Base-by-base conservation (phyloP, 1,140 invertebrate genomes). In the Zaprionus tsacasi region DNA sequence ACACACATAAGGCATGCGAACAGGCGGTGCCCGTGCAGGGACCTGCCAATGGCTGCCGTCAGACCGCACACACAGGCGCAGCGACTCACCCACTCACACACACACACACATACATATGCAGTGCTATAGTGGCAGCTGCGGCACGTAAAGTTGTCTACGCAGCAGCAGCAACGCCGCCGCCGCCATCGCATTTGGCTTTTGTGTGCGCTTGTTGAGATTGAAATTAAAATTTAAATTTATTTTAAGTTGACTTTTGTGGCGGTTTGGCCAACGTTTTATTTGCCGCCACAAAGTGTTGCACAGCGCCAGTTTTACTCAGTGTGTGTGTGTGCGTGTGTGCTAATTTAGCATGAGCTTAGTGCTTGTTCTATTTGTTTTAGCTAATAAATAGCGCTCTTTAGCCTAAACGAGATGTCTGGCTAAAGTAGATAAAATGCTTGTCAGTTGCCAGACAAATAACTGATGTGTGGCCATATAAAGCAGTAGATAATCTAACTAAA, bases 151-250 rank as follows among this genome's bases (percentile, higher is more conserved):
- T 78, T 87, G 82, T 75, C 82, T 82, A 82, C 83, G 83, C 81
- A 87, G 83, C 83, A 79, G 67, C 52, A 57, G 54, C 60, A 40
- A 36, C 59, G 35, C 45, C 50, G 43, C 21, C 70, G 35, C 61
- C 50, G 64, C 60, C 21, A 21, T 25, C 71, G 56, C 70, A 73
- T 71, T 74, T 74, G 68, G 76, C 82, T 70, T 83, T 86, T 82
- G 79, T 83, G 65, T 63, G 36, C 58, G 50, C 38, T 75, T 79
- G 65, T 74, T 72, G 68, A 81, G 83, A 89, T 88, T 88, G 70
- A 89, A 88, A 88, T 89, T 81, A 88, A 89, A 88, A 80, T 83
- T 83, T 70, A 73, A 88, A 89, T 88, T 81, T 88, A 89, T 88
- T 89, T 88, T 67, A 74, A 83, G 80, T 82, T 88, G 77, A 88